A percentile compares a stretch with the other conserved stretches of the same genome.
These are phyloP conservation scores for Fissipunctia ypsillon DNA, from an alignment of 2,888 invertebrate species.

Conservation along the genomic window DNA sequence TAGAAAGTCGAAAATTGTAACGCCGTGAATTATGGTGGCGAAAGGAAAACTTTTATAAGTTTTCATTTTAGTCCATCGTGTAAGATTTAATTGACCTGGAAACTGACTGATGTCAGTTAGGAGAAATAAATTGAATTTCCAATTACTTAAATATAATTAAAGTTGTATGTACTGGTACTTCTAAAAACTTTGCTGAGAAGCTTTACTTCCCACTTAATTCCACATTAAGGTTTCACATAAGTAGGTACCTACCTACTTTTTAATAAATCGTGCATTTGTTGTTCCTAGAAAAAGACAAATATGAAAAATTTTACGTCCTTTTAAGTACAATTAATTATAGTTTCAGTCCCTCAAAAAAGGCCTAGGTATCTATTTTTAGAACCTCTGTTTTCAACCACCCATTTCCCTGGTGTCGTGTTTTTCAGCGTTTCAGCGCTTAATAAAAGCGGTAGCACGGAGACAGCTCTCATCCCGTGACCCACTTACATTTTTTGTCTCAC, in stretches of 20 bases:
- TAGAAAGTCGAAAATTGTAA: constrained; percentile 8
- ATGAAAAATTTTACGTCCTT: constrained; percentile 17
- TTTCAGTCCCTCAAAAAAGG: constrained; percentile 67
- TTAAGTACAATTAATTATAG: constrained; percentile 74
- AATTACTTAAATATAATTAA: constrained; percentile 4
- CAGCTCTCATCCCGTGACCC: constrained; percentile 88
- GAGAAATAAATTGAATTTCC: constrained; percentile 18
- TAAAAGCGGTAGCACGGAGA: constrained; percentile 78
- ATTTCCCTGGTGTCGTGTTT: constrained; percentile 71
- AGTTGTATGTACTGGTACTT: not conserved
- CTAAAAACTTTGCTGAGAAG: not conserved
- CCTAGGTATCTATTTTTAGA: constrained; percentile 81
- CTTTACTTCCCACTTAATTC: constrained; percentile 3
- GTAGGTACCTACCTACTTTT: not conserved
- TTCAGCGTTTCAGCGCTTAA: constrained; percentile 84
- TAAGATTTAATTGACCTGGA: constrained; percentile 25
- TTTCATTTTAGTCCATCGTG: constrained; percentile 10
- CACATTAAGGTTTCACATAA: not conserved
- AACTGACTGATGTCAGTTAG: constrained; percentile 21
- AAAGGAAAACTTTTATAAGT: constrained; percentile 9
- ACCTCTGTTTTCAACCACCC: constrained; percentile 77
- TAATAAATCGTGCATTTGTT: too few relatives aligned
- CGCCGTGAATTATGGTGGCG: not conserved
- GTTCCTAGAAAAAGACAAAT: not conserved
- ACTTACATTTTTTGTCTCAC: constrained; percentile 79